Conservation (phyloP, 2,113 vertebrate species). For the Damaliscus lunatus region DNA sequence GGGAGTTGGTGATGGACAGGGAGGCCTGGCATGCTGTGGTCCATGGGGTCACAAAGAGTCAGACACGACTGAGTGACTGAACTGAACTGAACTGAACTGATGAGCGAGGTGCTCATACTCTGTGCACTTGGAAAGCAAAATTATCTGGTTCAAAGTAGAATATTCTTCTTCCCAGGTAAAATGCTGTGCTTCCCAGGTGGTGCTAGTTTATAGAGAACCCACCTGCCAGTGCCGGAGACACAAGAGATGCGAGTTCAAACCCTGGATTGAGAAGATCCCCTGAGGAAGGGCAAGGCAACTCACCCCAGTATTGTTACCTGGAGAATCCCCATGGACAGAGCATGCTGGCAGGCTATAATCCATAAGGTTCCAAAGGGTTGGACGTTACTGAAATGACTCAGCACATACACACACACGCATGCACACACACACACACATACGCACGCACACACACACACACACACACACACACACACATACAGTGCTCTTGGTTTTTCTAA, state of each 20-base stretch:
- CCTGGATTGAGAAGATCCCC: neutral
- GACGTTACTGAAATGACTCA: neutral
- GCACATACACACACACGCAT: fast-evolving
- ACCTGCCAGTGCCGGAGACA: fast-evolving
- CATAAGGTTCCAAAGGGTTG: neutral
- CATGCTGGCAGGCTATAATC: neutral
- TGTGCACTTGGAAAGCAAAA: neutral
- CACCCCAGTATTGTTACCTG: neutral
- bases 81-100: neutral
- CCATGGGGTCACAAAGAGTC: neutral
- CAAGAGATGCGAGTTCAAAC: neutral
- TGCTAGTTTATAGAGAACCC: neutral
- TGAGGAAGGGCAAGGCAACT: neutral
- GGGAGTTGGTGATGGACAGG: neutral
- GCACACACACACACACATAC: neutral
- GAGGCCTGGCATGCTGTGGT: neutral
- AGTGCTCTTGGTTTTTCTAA: neutral
- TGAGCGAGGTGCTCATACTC: neutral
- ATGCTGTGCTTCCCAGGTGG: neutral
- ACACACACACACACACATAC: neutral
- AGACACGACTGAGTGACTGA: neutral
- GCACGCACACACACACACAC: neutral
- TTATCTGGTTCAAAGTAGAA: neutral
- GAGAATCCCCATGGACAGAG: neutral
- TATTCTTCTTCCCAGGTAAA: neutral